Conservation (phyloP, 1,140 invertebrate species). For the Anoplophora glabripennis region DNA sequence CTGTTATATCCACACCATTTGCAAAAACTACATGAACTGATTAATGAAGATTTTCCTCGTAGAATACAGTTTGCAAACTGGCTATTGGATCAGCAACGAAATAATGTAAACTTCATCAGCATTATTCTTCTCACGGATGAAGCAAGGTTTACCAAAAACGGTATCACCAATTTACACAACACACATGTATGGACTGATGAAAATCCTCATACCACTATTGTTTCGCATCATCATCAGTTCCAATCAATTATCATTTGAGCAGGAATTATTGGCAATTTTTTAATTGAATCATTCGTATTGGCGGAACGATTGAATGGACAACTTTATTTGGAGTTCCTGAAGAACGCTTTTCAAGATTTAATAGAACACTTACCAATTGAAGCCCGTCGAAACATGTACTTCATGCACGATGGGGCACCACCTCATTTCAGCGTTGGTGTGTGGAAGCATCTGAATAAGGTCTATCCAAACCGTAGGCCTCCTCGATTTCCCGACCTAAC, state of each 20-base stretch:
- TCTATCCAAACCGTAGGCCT: constrained; percentile 28
- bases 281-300: constrained; percentile 13
- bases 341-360: background rate
- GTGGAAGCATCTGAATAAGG: constrained; percentile 20
- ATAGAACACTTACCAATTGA: background rate
- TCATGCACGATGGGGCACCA: constrained; percentile 18
- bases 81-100: too few species aligned
- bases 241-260: constrained; percentile 10
- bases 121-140: too few species aligned
- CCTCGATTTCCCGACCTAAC: constrained; percentile 32
- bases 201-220: constrained; percentile 8
- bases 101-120: too few species aligned
- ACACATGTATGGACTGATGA: constrained; percentile 19
- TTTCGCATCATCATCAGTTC: constrained; percentile 8
- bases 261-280: constrained; percentile 8
- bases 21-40: too few species aligned
- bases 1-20: too few species aligned
- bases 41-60: too few species aligned
- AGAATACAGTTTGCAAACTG: too few species aligned
- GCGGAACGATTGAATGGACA: background rate
- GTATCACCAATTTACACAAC: constrained; percentile 39
- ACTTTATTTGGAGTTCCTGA: background rate
- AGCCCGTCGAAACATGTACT: constrained; percentile 2
- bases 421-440: constrained; percentile 15
- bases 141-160: constrained; percentile 14